Conservation (phyloP, 2,888 invertebrate genomes). For the Xanthia icteritia region DNA sequence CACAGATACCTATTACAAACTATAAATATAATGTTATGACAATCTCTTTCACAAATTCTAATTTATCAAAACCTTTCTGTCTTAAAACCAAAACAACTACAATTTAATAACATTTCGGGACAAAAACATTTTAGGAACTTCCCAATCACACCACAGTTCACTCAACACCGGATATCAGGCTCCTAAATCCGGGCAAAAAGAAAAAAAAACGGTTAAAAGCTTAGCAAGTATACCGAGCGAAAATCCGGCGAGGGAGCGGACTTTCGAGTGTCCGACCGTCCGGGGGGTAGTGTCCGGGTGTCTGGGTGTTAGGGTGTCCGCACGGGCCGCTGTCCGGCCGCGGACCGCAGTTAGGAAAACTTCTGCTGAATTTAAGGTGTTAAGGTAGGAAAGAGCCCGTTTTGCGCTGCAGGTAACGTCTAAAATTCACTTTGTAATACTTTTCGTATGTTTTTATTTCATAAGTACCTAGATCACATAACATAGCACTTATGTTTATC, state of each 20-base stretch:
- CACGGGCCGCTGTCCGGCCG: conserved; percentile 21
- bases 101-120: conserved; percentile 9
- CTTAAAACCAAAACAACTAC: neutral
- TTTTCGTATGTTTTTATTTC: neutral
- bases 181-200: conserved; percentile 47
- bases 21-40: no score
- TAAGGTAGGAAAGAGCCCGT: conserved; percentile 22
- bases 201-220: conserved; percentile 55
- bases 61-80: neutral
- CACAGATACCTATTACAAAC: no score
- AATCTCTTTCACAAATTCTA: no score
- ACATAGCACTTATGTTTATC: neutral
- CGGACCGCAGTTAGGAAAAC: conserved; percentile 32
- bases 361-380: conserved; percentile 43
- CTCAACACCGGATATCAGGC: conserved; percentile 36
- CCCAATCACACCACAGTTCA: conserved; percentile 37
- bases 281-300: conserved; percentile 11
- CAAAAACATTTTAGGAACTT: conserved; percentile 31
- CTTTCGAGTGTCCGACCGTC: conserved; percentile 25
- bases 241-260: conserved; percentile 16
- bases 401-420: conserved; percentile 9
- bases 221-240: conserved; percentile 47
- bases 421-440: conserved; percentile 27
- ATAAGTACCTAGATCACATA: neutral
- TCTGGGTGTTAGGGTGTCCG: conserved; percentile 9